Base-by-base conservation (phyloP, 2,113 vertebrate species). In the Smithornis capensis region DNA sequence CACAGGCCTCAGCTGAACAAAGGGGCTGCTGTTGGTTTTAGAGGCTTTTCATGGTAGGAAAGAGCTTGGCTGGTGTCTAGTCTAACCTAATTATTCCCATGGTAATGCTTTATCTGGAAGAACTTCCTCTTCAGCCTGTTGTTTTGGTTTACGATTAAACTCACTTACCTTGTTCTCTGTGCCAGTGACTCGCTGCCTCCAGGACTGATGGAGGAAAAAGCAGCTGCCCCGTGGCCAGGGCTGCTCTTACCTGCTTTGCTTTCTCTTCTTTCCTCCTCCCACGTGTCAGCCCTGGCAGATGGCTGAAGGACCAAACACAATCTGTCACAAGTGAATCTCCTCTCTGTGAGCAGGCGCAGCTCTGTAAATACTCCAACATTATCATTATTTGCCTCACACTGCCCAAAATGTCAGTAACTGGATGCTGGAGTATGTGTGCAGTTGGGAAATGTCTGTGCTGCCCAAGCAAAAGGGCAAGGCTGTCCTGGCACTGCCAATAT, bases 401-500 rank as follows among this genome's bases (percentile, higher is more conserved):
- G 79, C 64, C 52, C 56, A 13, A 6, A 63, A 22, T 4, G 18
- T 14, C 78, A 45, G 0, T 23, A 23, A 55, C 47, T 3, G 28
- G 64, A 21, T 44, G 79, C 42, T 0, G 6, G 21, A 65, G 6
- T 4, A 17, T 29, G 10, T 5, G 33, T 24, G 56, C 35, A 38
- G 42, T 0, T 83, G 59, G 45, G 49, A 75, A 59, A 38, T 1
- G 12, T 9, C 49, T 25, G 65, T 10, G 17, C 44, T 60, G 70
- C 65, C 28, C 44, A 5, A 29, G 47, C 0, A 0, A 25, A 57
- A 83, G 67, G 70, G 37, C 24, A 27, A 6, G n/a, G 69, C 81
- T 27, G 33, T 55, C 23, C 40, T 7, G 47, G 47, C 0, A 2
- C 38, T 31, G 19, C 7, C 0, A 1, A 4, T 3, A 3, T 13